Percentiles rank a stretch among this genome's conserved stretches.
These are phyloP conservation scores for Dryobota labecula DNA, from an alignment of 2,888 invertebrate species.

Conservation along the genomic window DNA sequence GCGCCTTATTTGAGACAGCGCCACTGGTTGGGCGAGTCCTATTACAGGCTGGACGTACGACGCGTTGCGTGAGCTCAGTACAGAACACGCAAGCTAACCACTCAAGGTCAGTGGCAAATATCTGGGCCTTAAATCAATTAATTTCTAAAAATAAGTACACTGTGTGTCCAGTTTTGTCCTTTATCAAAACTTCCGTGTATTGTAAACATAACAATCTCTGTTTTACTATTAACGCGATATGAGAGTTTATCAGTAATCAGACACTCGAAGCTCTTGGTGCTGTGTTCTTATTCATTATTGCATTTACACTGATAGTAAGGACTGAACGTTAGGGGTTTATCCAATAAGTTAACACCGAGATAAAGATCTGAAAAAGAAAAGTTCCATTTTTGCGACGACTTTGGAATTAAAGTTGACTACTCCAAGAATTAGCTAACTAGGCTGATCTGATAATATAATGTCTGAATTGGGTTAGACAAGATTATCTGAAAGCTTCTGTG, in stretches of 20 bases:
- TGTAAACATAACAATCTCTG: constrained; percentile 29
- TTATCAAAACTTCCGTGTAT: constrained; percentile 29
- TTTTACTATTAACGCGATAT: constrained; percentile 31
- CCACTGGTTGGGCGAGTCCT: no score
- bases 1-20: no score
- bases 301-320: constrained; percentile 16
- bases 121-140: constrained; percentile 25
- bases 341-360: constrained; percentile 12
- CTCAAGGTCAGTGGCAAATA: no score
- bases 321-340: constrained; percentile 17
- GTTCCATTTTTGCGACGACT: background rate
- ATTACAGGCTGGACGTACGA: no score
- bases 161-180: constrained; percentile 20
- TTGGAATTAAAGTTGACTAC: background rate
- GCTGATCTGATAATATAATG: constrained; percentile 4
- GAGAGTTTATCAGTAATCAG: constrained; percentile 29
- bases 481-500: background rate
- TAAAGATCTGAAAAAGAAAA: constrained; percentile 6
- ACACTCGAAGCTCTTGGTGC: constrained; percentile 3
- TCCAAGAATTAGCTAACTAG: background rate
- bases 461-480: background rate
- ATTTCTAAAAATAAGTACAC: constrained; percentile 19
- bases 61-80: no score
- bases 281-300: constrained; percentile 22
- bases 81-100: no score